Percentiles rank a stretch among this genome's conserved stretches.
These are phyloP conservation scores for Varanus salvator DNA, from an alignment of 2,113 vertebrate species.

Conservation along the genomic window DNA sequence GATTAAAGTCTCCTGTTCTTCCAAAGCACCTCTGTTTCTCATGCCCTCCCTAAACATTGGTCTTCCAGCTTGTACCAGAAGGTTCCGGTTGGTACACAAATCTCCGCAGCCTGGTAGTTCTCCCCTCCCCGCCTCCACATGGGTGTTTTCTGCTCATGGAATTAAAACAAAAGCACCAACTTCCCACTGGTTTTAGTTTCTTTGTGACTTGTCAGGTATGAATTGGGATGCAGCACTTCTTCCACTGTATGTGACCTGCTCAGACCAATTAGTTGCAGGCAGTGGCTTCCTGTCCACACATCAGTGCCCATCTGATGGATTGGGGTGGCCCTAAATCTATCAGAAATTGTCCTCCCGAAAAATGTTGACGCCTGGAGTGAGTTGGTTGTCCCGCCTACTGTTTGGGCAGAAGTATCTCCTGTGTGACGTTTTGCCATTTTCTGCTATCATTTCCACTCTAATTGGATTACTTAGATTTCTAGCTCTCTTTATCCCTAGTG, in stretches of 20 bases:
- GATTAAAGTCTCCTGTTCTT: neutral
- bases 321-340: neutral
- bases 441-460: neutral
- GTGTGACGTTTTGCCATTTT: neutral
- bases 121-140: neutral
- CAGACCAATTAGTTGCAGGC: neutral
- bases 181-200: conserved; percentile 1
- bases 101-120: neutral
- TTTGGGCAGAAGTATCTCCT: neutral
- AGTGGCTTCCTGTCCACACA: neutral
- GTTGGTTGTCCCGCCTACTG: neutral
- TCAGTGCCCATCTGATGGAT: neutral
- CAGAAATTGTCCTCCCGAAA: neutral
- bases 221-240: conserved; percentile 6
- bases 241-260: neutral
- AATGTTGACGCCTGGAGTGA: neutral
- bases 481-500: neutral
- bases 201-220: neutral
- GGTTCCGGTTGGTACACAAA: neutral
- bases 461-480: neutral
- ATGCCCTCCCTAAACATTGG: neutral
- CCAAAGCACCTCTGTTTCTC: neutral
- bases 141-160: neutral
- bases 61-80: neutral
- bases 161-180: neutral